These are phyloP conservation scores for Leucophora obtusa DNA, from an alignment of 2,888 invertebrate species.

Conservation along the genomic window DNA sequence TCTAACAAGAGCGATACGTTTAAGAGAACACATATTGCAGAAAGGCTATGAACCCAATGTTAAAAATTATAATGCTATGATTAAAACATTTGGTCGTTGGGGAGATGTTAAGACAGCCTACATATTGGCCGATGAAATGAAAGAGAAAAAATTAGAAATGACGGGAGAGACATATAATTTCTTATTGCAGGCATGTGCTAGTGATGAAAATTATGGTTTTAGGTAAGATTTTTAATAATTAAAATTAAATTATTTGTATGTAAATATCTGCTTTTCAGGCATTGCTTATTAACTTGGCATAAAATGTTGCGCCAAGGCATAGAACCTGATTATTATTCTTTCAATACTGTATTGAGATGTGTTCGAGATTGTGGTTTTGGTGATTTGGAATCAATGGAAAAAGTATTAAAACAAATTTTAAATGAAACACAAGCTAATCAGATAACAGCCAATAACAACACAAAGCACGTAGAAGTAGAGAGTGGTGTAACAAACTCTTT, in stretches of 20 bases:
- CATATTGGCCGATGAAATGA: slow-evolving; percentile 90
- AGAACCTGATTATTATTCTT: slow-evolving; percentile 85
- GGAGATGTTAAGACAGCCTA: slow-evolving; percentile 89
- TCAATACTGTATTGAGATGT: slow-evolving; percentile 89
- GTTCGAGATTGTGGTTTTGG: slow-evolving; percentile 91
- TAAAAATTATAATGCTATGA: slow-evolving; percentile 91
- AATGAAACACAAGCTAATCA: slow-evolving; percentile 36
- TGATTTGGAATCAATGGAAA: slow-evolving; percentile 81
- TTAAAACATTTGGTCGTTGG: slow-evolving; percentile 93
- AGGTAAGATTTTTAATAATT: slow-evolving; percentile 65
- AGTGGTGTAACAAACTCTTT: neutral
- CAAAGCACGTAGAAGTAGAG: neutral
- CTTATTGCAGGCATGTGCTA: slow-evolving; percentile 90
- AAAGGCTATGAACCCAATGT: slow-evolving; percentile 85
- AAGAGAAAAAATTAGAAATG: slow-evolving; percentile 81
- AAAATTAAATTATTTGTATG: neutral
- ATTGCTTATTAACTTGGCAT: slow-evolving; percentile 91
- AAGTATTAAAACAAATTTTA: slow-evolving; percentile 79
- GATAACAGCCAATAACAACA: neutral
- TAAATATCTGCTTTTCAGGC: slow-evolving; percentile 74
- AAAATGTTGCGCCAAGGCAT: slow-evolving; percentile 85
- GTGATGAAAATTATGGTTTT: slow-evolving; percentile 88
- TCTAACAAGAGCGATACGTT: slow-evolving; percentile 82
- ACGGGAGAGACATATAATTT: slow-evolving; percentile 87
- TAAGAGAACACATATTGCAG: slow-evolving; percentile 85